Evolutionary conservation across 2,888 invertebrate genomes (phyloP), one percentile per base, ranked within the genome.

Genomic region (Platycheirus rosarum): DNA sequence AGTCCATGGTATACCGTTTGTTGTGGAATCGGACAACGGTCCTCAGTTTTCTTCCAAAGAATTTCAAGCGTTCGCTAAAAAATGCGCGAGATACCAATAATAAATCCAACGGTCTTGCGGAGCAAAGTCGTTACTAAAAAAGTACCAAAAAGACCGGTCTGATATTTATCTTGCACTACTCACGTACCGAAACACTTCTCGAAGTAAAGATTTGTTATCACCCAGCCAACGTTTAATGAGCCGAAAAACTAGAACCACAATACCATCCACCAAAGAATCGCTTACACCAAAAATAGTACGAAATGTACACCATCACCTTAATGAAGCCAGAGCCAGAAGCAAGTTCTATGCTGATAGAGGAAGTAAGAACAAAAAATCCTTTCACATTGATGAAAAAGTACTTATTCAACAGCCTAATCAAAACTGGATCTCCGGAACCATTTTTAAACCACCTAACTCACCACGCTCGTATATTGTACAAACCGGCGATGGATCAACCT

Each of bases 211-310:
- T n/a, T n/a, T n/a, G n/a, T n/a, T n/a, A n/a, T n/a, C n/a, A n/a
- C n/a, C n/a, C n/a, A n/a, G n/a, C n/a, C n/a, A n/a, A n/a, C n/a
- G n/a, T n/a, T n/a, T n/a, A n/a, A n/a, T n/a, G n/a, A n/a, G n/a
- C n/a, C n/a, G n/a, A n/a, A n/a, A n/a, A n/a, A n/a, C n/a, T n/a
- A n/a, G n/a, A 26, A 71, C 74, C 37, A 62, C 46, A 73, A 44
- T 76, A 9, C 66, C 66, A 71, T 55, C 26, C 37, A 73, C 9
- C n/a, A 66, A 57, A 60, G 26, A 63, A 18, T 48, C 23, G 3
- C 51, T 77, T 29, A 29, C 40, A 57, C 71, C 71, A 26, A 65
- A 66, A 80, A 89, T 88, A 82, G 76, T 26, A 71, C 78, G 32
- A 42, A 60, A 51, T 18, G 53, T 66, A 60, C 69, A 57, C 2